Percentiles rank a stretch among this genome's conserved stretches.
These are phyloP conservation scores for Onthophagus taurus DNA, from an alignment of 1,140 invertebrate genomes.

Conservation along the genomic window DNA sequence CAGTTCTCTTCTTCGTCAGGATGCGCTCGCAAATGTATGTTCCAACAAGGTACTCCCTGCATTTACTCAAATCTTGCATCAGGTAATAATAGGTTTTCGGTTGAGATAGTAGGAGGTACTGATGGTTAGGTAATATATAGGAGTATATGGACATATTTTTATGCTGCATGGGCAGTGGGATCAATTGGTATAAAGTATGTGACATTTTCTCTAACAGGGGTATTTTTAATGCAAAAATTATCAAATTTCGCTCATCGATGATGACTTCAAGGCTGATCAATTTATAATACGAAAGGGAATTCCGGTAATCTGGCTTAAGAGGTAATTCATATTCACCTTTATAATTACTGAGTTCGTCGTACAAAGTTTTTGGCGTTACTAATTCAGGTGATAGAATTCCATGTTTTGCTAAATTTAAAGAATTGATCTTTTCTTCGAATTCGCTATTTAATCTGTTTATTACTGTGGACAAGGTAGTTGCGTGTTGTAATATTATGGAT, in stretches of 20 bases:
- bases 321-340: too few relatives aligned
- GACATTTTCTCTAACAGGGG: conserved; percentile 1
- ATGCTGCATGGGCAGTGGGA: background rate
- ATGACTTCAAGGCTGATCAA: too few relatives aligned
- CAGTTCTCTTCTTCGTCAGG: background rate
- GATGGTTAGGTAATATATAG: background rate
- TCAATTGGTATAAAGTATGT: background rate
- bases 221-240: background rate
- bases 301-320: too few relatives aligned
- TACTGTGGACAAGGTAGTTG: background rate
- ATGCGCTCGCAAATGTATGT: background rate
- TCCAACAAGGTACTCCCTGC: background rate
- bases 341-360: background rate
- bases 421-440: background rate
- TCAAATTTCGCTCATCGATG: too few relatives aligned
- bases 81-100: conserved; percentile 1
- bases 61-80: conserved; percentile 1
- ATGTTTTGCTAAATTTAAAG: background rate
- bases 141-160: background rate
- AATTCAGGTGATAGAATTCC: conserved; percentile 1
- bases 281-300: too few relatives aligned
- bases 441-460: background rate
- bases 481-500: conserved; percentile 3
- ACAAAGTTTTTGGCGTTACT: background rate
- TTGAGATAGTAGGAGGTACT: background rate